These are phyloP conservation scores for Lithophane ornitopus DNA, from an alignment of 2,888 invertebrate species.

Conservation along the genomic window DNA sequence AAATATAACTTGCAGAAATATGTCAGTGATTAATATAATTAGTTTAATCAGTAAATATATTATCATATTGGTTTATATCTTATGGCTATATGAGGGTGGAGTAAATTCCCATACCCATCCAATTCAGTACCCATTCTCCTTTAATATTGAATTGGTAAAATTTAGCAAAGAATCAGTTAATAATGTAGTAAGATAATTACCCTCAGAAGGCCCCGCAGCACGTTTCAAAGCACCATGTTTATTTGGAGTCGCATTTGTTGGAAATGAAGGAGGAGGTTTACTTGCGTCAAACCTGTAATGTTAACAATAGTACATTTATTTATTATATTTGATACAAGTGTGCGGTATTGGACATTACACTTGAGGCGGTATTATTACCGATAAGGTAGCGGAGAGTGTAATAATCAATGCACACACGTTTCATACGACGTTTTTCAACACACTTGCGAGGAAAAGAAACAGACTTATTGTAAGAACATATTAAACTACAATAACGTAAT, in stretches of 20 bases:
- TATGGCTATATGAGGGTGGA: conserved; percentile 32
- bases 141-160: conserved; percentile 24
- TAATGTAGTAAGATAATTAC: conserved; percentile 63
- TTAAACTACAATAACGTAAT: no score
- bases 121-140: conserved; percentile 3
- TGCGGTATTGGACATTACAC: no score
- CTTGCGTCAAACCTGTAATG: conserved; percentile 78
- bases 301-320: no score
- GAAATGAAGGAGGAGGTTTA: conserved; percentile 80
- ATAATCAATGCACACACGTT: no score
- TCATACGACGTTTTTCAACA: no score
- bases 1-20: conserved; percentile 8
- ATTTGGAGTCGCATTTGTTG: conserved; percentile 47
- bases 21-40: background rate
- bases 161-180: conserved; percentile 15
- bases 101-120: conserved; percentile 15
- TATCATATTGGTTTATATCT: conserved; percentile 35
- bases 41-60: conserved; percentile 18
- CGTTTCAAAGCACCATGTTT: conserved; percentile 70
- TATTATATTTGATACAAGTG: no score
- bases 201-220: conserved; percentile 66
- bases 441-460: no score
- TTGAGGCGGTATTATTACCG: no score
- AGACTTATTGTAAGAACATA: no score
- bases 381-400: no score